These are phyloP conservation scores for Elaphurus davidianus DNA, from an alignment of 2,113 vertebrate genomes.

Conservation along the genomic window DNA sequence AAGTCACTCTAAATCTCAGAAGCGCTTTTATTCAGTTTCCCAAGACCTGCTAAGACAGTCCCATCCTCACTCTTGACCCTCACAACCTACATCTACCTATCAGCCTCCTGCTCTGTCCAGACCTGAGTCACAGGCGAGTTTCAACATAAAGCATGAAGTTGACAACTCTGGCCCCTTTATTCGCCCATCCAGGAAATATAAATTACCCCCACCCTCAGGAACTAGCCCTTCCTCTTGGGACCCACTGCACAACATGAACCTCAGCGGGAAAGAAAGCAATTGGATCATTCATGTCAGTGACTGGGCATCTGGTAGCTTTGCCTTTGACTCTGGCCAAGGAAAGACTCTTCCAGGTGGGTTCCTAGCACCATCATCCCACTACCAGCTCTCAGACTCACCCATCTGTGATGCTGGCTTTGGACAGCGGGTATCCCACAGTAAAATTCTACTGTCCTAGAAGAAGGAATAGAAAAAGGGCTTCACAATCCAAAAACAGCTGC, in stretches of 20 bases:
- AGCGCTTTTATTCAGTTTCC: neutral
- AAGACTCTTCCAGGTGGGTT: neutral
- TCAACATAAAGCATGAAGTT: neutral
- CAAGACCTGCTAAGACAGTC: neutral
- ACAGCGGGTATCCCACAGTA: constrained; percentile 96
- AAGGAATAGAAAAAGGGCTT: constrained; percentile 24
- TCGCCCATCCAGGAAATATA: neutral
- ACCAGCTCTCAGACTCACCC: constrained; percentile 80
- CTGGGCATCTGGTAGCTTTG: neutral
- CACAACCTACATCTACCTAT: neutral
- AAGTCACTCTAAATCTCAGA: neutral
- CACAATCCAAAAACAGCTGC: neutral
- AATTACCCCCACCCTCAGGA: neutral
- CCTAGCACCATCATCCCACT: neutral
- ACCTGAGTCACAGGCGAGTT: neutral
- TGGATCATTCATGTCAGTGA: neutral
- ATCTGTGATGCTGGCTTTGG: constrained; percentile 93
- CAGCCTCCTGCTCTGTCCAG: neutral
- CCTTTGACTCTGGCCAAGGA: neutral
- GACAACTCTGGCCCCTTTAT: neutral
- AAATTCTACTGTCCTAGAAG: constrained; percentile 89
- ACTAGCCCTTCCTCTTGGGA: neutral
- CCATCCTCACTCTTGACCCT: neutral
- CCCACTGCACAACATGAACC: neutral
- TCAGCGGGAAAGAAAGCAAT: neutral